A percentile compares a stretch with the other conserved stretches of the same genome.
These are phyloP conservation scores for Eupithecia vulgata DNA, from an alignment of 2,888 invertebrate species.

Conservation along the genomic window DNA sequence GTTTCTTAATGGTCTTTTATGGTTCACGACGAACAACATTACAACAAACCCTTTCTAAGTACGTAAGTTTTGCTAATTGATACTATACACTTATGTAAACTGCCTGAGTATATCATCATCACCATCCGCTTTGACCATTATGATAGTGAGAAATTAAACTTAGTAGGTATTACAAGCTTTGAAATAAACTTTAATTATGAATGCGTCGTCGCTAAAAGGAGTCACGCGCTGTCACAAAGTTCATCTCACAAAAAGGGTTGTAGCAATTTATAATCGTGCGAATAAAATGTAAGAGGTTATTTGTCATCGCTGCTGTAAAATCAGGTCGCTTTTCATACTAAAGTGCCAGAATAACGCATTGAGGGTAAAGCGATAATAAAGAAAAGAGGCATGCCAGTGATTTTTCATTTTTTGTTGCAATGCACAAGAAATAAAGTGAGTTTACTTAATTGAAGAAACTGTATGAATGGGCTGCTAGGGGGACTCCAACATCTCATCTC, in stretches of 20 bases:
- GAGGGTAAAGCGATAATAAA: conserved; percentile 31
- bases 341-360: conserved; percentile 32
- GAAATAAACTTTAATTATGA: conserved; percentile 66
- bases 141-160: neutral
- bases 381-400: neutral
- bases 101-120: neutral
- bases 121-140: neutral
- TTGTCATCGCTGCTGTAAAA: conserved; percentile 51
- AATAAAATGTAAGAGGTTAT: conserved; percentile 36
- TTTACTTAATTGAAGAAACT: neutral
- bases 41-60: neutral
- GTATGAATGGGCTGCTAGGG: neutral
- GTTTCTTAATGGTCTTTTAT: neutral
- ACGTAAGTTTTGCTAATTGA: neutral
- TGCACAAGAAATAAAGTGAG: neutral
- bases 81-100: neutral
- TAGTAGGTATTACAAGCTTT: neutral
- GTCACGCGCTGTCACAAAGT: conserved; percentile 50
- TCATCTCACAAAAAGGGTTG: conserved; percentile 41
- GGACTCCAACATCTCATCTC: no score
- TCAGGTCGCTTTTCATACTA: conserved; percentile 42
- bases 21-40: no score
- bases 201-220: conserved; percentile 60
- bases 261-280: conserved; percentile 34
- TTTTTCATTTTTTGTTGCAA: neutral